Percentiles rank a stretch among this genome's conserved stretches.
These are phyloP conservation scores for Thyatira batis DNA, from an alignment of 2,888 invertebrate species.

Conservation along the genomic window DNA sequence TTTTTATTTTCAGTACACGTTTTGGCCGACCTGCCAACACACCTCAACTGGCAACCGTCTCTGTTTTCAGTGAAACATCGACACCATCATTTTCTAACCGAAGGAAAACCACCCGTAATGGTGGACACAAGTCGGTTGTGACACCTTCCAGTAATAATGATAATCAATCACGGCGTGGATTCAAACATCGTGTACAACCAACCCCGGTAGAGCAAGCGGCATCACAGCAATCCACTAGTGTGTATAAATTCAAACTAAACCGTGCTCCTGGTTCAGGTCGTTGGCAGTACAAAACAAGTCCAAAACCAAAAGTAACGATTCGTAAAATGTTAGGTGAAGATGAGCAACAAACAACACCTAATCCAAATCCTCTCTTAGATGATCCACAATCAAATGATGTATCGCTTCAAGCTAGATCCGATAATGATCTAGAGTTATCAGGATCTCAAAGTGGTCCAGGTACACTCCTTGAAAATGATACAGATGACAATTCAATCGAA, in stretches of 20 bases:
- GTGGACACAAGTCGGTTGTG: slow-evolving; percentile 68
- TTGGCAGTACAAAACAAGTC: slow-evolving; percentile 95
- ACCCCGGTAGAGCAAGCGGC: slow-evolving; percentile 79
- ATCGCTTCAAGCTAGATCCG: slow-evolving; percentile 81
- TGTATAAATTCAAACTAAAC: slow-evolving; percentile 92
- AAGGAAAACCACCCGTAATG: slow-evolving; percentile 75
- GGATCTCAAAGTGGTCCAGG: slow-evolving; percentile 86
- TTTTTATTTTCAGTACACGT: slow-evolving; percentile 74
- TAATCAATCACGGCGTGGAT: slow-evolving; percentile 82
- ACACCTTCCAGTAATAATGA: slow-evolving; percentile 69
- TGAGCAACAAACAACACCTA: slow-evolving; percentile 72
- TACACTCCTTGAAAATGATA: slow-evolving; percentile 82
- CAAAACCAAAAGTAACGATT: slow-evolving; percentile 92
- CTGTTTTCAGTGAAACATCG: slow-evolving; percentile 84
- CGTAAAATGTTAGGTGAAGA: slow-evolving; percentile 85
- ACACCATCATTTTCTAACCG: slow-evolving; percentile 78
- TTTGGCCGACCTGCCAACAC: slow-evolving; percentile 75
- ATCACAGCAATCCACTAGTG: slow-evolving; percentile 80
- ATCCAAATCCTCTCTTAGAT: slow-evolving; percentile 67
- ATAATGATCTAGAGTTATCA: slow-evolving; percentile 87
- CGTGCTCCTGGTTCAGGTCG: slow-evolving; percentile 92
- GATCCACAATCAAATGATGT: slow-evolving; percentile 78
- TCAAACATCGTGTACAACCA: slow-evolving; percentile 85
- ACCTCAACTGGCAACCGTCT: slow-evolving; percentile 84
- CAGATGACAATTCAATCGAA: slow-evolving; percentile 85